Conservation (phyloP, 2,113 vertebrate species). For the Ochotona curzoniae region DNA sequence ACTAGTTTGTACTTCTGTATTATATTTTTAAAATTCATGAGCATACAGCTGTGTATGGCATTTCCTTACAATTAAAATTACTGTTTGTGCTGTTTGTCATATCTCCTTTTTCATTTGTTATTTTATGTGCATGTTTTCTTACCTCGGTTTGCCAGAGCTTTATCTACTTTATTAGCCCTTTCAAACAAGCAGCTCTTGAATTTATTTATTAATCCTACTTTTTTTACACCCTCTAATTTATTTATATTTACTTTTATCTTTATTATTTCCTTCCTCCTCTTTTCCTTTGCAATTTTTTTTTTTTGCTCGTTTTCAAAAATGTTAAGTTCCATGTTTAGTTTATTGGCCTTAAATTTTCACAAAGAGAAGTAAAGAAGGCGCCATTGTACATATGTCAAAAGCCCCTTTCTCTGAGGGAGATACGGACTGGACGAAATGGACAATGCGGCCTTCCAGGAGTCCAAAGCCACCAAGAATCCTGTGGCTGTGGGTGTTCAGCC, state of each 20-base stretch:
- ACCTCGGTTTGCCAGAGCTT: slow-evolving; percentile 59
- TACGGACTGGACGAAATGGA: neutral
- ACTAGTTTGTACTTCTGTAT: slow-evolving; percentile 58
- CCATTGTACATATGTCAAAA: slow-evolving; percentile 2
- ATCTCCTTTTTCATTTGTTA: slow-evolving; percentile 58
- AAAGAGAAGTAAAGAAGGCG: slow-evolving; percentile 19
- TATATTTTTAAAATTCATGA: slow-evolving; percentile 59
- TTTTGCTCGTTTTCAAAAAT: slow-evolving; percentile 59
- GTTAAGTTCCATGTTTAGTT: slow-evolving; percentile 39
- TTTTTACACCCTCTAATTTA: slow-evolving; percentile 67
- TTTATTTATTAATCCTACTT: slow-evolving; percentile 70
- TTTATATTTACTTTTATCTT: slow-evolving; percentile 73
- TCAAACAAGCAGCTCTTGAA: slow-evolving; percentile 57
- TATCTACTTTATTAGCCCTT: slow-evolving; percentile 74
- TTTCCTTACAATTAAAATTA: slow-evolving; percentile 67
- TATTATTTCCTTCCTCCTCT: slow-evolving; percentile 66
- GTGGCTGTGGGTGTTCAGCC: neutral
- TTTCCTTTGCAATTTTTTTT: slow-evolving; percentile 49
- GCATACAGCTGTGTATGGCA: slow-evolving; percentile 18
- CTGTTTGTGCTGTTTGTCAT: slow-evolving; percentile 59
- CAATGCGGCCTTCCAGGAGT: neutral
- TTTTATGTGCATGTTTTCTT: slow-evolving; percentile 70
- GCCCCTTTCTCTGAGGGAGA: slow-evolving; percentile 10
- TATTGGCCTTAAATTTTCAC: slow-evolving; percentile 56
- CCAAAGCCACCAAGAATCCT: neutral